Percentiles rank a stretch among this genome's conserved stretches.
Evolutionary conservation across 2,888 invertebrate genomes (phyloP).

Genomic region (Drosophila antonietae): DNA sequence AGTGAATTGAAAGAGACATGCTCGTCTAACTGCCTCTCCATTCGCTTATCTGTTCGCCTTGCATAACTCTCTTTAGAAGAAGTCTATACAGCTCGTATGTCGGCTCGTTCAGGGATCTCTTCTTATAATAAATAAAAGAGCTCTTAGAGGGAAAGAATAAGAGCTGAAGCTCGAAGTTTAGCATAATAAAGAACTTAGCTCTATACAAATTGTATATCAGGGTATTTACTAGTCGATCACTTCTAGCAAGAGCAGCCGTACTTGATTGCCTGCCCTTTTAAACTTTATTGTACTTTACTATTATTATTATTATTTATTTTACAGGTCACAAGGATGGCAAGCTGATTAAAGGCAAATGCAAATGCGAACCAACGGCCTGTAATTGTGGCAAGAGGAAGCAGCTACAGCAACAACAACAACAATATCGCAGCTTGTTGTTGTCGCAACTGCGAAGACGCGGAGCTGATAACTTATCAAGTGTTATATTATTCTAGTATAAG

Average conservation of each 20-base stretch:
- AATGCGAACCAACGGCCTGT: constrained; percentile 75
- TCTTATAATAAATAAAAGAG: too few relatives aligned
- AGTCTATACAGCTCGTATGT: too few relatives aligned
- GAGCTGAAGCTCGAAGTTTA: too few relatives aligned
- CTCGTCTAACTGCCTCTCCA: too few relatives aligned
- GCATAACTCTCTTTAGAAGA: too few relatives aligned
- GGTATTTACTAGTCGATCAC: constrained; percentile 1
- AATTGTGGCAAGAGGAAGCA: constrained; percentile 65
- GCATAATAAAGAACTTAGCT: background rate
- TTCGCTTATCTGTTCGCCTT: too few relatives aligned
- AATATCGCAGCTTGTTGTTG: constrained; percentile 52
- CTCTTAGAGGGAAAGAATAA: too few relatives aligned
- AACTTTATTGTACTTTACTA: background rate
- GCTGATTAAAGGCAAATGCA: constrained; percentile 62
- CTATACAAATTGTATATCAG: background rate
- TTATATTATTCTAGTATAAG: constrained; percentile 65
- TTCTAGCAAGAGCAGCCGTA: too few relatives aligned
- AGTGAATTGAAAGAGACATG: too few relatives aligned
- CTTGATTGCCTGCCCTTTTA: background rate
- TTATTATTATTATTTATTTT: constrained; percentile 27
- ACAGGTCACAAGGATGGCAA: constrained; percentile 55
- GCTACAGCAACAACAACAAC: constrained; percentile 22
- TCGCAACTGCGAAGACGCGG: constrained; percentile 58
- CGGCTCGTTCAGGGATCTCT: too few relatives aligned
- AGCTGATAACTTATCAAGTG: constrained; percentile 74